phyloP scores from a whole-genome alignment of 1,140 invertebrate species.

The Diuraphis noxia region DNA sequence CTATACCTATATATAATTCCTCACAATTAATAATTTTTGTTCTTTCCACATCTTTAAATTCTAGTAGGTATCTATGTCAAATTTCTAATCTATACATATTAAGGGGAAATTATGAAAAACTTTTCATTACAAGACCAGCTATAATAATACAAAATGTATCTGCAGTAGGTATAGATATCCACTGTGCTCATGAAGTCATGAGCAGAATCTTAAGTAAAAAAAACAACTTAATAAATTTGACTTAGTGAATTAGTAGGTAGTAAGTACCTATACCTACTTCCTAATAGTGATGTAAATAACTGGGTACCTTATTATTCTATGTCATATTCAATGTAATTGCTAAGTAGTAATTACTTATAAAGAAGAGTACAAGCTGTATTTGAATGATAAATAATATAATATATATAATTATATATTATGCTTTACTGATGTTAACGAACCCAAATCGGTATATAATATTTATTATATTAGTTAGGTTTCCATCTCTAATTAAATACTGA shows the following conservation, averaged over 20 bases:
- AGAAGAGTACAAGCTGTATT: background rate
- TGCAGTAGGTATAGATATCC: background rate
- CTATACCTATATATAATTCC: background rate
- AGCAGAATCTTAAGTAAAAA: background rate
- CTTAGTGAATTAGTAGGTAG: background rate
- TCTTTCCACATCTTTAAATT: background rate
- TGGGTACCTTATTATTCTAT: background rate
- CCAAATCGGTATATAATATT: background rate
- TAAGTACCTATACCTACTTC: background rate
- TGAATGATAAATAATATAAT: too few species aligned
- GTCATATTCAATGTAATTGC: background rate
- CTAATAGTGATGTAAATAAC: background rate
- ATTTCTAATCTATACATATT: background rate
- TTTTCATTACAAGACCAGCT: background rate
- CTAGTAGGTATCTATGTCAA: background rate
- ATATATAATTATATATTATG: background rate
- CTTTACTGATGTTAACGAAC: background rate
- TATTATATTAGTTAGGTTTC: background rate
- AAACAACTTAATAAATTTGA: background rate
- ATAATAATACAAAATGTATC: background rate
- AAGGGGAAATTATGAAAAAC: background rate
- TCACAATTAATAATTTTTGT: background rate
- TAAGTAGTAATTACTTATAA: background rate
- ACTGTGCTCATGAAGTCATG: background rate
- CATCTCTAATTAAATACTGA: background rate